Conservation (phyloP, 2,113 vertebrate species). For the Rhinolophus sinicus region DNA sequence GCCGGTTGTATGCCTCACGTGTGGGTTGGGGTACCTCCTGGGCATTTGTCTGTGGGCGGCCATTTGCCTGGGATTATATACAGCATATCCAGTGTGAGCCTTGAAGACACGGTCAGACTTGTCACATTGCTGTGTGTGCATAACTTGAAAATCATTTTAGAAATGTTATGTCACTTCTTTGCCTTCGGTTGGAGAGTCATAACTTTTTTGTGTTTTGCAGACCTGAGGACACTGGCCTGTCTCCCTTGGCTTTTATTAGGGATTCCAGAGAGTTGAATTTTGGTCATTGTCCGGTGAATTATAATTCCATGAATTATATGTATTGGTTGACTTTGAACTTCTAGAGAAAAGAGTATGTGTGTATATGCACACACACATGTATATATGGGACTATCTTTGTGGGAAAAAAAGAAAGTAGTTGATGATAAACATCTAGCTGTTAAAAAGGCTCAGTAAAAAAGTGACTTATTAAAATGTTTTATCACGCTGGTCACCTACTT, state of each 20-base stretch:
- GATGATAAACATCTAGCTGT: not conserved
- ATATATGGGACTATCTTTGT: not conserved
- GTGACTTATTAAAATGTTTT: conserved; percentile 26
- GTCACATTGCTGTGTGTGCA: not conserved
- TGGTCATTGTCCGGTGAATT: not conserved
- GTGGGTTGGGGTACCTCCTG: not conserved
- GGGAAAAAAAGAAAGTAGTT: not conserved
- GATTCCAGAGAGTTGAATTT: not conserved
- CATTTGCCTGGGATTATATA: not conserved
- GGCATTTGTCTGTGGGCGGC: not conserved
- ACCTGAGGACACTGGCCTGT: not conserved
- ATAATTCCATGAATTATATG: not conserved
- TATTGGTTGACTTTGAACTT: conserved; percentile 10
- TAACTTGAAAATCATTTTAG: conserved; percentile 8
- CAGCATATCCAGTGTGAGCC: not conserved
- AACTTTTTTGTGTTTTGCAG: conserved; percentile 8
- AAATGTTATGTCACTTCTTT: not conserved
- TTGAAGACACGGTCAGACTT: not conserved
- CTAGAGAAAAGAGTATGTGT: not conserved
- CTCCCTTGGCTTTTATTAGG: not conserved
- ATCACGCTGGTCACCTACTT: not conserved
- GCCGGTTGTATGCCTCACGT: not conserved
- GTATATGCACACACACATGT: too few relatives aligned
- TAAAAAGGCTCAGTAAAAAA: conserved; percentile 21
- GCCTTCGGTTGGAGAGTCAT: not conserved